Percentiles rank a stretch among this genome's conserved stretches.
phyloP scores from a whole-genome alignment of 1,140 invertebrate genomes.

The Drosophila lacertosa region DNA sequence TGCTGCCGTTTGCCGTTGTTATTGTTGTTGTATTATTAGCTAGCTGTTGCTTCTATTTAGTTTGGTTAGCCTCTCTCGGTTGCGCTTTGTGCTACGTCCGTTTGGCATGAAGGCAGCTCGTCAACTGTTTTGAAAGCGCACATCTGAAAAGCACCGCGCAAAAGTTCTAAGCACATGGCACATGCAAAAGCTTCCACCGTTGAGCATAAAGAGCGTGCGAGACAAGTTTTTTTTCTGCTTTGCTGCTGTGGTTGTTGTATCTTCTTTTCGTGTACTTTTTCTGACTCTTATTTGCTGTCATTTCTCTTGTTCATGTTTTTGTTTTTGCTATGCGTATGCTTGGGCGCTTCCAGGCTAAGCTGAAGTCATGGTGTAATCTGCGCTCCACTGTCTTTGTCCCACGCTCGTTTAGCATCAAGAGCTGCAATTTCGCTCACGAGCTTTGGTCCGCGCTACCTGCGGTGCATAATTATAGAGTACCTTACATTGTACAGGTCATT shows the following conservation, averaged over 20 bases:
- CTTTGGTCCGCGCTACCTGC: background rate
- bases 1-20: constrained; percentile 17
- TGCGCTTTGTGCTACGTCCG: constrained; percentile 52
- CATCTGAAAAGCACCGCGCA: constrained; percentile 22
- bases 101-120: constrained; percentile 71
- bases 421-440: background rate
- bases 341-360: background rate
- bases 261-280: background rate
- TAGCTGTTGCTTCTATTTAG: constrained; percentile 42
- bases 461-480: background rate
- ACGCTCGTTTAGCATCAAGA: background rate
- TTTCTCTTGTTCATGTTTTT: background rate
- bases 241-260: background rate
- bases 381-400: background rate
- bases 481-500: background rate
- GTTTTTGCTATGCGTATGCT: constrained; percentile 6
- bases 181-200: constrained; percentile 41
- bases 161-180: constrained; percentile 72
- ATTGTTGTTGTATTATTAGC: constrained; percentile 36
- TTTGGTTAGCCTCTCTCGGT: constrained; percentile 19
- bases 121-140: constrained; percentile 69
- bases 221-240: background rate
- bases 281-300: background rate
- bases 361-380: constrained; percentile 2
- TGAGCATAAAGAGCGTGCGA: constrained; percentile 45